These are phyloP conservation scores for Ciconia nigra DNA, from an alignment of 2,797 vertebrate species.

Conservation along the genomic window DNA sequence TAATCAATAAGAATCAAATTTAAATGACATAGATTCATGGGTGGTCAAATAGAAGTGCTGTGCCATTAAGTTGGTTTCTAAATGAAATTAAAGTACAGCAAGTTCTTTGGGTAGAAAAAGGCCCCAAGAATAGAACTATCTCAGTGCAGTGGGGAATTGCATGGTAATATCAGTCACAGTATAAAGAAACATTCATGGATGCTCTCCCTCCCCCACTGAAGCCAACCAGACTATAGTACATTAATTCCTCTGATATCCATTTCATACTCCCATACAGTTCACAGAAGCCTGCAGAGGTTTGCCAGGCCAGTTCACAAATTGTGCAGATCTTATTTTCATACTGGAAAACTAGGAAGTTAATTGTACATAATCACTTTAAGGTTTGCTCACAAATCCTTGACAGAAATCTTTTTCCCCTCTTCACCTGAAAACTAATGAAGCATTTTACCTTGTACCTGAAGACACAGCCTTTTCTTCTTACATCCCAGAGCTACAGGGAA, in stretches of 20 bases:
- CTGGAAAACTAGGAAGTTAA: not conserved
- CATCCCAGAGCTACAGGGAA: slow-evolving; percentile 89
- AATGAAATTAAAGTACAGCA: not conserved
- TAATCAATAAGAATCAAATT: not conserved
- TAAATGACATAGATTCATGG: not conserved
- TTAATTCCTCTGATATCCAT: not conserved
- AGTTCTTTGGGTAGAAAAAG: not conserved
- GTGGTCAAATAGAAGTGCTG: not conserved
- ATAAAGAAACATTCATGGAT: not conserved
- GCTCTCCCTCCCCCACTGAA: not conserved
- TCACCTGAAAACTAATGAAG: not conserved
- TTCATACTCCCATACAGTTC: not conserved
- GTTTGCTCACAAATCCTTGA: not conserved
- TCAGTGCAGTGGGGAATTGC: not conserved
- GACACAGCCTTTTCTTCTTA: slow-evolving; percentile 92
- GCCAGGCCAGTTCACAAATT: not conserved
- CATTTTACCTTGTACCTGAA: slow-evolving; percentile 88
- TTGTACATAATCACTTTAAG: not conserved
- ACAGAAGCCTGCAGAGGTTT: not conserved
- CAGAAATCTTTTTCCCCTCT: not conserved
- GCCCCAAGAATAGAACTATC: not conserved
- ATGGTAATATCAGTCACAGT: not conserved
- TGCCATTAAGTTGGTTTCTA: not conserved
- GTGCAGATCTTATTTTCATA: not conserved
- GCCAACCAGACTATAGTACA: not conserved